Conservation (phyloP, 2,888 invertebrate species). For the Caradrina kadenii region DNA sequence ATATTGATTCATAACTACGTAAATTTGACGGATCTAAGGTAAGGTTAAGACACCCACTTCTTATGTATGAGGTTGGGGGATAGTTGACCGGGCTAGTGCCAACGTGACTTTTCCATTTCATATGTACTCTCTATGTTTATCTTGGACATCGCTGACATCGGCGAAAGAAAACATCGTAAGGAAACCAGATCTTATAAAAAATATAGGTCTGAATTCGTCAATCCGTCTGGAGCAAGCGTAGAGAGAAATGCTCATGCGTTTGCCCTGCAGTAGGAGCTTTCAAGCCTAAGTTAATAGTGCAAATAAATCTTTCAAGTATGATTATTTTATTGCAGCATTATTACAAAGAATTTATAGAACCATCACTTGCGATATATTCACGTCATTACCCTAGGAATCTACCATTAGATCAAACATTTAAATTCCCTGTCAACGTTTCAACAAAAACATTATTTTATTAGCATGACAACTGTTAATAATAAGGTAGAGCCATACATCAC, state of each 20-base stretch:
- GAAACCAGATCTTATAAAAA: no score
- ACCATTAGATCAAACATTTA: background rate
- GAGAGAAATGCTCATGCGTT: no score
- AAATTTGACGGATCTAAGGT: background rate
- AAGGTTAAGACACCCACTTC: background rate
- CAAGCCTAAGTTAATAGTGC: background rate
- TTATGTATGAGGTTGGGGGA: no score
- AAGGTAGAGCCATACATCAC: slow-evolving; percentile 26
- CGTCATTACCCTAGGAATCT: slow-evolving; percentile 22
- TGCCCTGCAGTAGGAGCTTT: no score
- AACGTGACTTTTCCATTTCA: no score
- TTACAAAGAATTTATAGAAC: slow-evolving; percentile 6
- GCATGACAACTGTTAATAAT: slow-evolving; percentile 13
- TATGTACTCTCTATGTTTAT: no score
- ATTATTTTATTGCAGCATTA: background rate
- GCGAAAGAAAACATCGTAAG: no score
- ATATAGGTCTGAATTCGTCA: no score
- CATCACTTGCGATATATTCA: slow-evolving; percentile 20
- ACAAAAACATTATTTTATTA: slow-evolving; percentile 3
- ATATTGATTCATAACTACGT: background rate
- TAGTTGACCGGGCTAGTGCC: no score
- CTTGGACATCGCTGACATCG: no score
- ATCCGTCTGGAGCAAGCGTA: no score
- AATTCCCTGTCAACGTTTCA: slow-evolving; percentile 1
- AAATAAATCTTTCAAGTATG: background rate